Conservation (phyloP, 2,113 vertebrate genomes). For the Tychaedon coryphoeus region DNA sequence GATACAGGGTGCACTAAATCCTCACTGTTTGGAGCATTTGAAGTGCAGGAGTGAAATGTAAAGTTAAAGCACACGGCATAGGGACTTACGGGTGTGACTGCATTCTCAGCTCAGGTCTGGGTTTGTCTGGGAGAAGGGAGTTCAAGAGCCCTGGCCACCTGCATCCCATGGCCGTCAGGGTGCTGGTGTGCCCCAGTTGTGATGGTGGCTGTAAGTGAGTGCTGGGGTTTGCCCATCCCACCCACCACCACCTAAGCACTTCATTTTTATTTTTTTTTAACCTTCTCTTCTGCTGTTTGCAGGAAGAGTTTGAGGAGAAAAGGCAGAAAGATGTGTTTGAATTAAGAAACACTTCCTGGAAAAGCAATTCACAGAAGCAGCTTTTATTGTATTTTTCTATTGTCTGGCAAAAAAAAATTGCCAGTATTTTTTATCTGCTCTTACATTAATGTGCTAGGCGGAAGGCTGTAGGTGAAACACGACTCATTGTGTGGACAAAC, state of each 20-base stretch:
- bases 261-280: background rate
- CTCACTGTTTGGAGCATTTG: background rate
- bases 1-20: background rate
- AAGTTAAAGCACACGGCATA: background rate
- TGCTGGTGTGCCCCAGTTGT: too few species aligned
- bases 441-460: background rate
- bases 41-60: background rate
- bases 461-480: background rate
- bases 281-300: background rate
- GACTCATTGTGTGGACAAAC: background rate
- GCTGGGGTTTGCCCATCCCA: background rate
- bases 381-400: background rate
- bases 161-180: rapidly evolving
- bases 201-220: background rate
- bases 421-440: background rate
- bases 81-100: background rate
- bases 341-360: background rate
- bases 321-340: background rate
- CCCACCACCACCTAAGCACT: background rate
- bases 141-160: background rate
- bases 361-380: background rate
- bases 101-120: background rate
- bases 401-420: background rate
- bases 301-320: background rate
- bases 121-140: background rate